A percentile compares a stretch with the other conserved stretches of the same genome.
These are phyloP conservation scores for Eulemur rufifrons DNA, from an alignment of 2,113 vertebrate genomes.

Conservation along the genomic window DNA sequence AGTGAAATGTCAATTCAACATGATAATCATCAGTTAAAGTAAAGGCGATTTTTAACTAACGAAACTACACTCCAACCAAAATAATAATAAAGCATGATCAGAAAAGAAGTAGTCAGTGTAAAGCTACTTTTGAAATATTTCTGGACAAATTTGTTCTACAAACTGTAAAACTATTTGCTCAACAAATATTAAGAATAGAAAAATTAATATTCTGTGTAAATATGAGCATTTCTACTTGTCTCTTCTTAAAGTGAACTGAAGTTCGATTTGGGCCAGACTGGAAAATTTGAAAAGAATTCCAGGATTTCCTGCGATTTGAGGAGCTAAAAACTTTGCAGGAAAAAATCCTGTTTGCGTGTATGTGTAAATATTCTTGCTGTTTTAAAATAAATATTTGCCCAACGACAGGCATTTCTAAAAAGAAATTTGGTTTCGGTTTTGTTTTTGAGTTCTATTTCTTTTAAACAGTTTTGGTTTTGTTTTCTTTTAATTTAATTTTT, in stretches of 20 bases:
- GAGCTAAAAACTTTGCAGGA: conserved; percentile 11
- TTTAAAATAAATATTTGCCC: conserved; percentile 43
- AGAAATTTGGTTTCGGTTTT: conserved; percentile 24
- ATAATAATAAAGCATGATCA: not conserved
- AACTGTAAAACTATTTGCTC: conserved; percentile 13
- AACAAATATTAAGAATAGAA: conserved; percentile 24
- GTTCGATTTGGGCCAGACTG: conserved; percentile 28
- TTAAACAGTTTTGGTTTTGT: not conserved
- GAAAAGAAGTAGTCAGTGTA: not conserved
- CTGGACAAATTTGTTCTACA: conserved; percentile 6
- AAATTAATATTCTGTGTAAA: not conserved
- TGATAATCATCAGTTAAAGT: not conserved
- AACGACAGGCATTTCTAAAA: conserved; percentile 20
- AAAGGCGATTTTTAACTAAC: not conserved
- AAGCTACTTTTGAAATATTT: conserved; percentile 17
- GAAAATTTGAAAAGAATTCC: conserved; percentile 42
- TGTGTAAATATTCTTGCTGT: conserved; percentile 23
- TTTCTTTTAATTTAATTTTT: not conserved
- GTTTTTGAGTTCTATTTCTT: not conserved
- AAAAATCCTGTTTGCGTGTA: conserved; percentile 6
- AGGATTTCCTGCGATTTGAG: not conserved
- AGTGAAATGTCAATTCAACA: not conserved
- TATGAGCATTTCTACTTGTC: not conserved
- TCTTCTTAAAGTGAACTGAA: not conserved
- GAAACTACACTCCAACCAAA: not conserved